Evolutionary conservation across 2,113 vertebrate genomes (phyloP).

Genomic region (Anoura caudifer): DNA sequence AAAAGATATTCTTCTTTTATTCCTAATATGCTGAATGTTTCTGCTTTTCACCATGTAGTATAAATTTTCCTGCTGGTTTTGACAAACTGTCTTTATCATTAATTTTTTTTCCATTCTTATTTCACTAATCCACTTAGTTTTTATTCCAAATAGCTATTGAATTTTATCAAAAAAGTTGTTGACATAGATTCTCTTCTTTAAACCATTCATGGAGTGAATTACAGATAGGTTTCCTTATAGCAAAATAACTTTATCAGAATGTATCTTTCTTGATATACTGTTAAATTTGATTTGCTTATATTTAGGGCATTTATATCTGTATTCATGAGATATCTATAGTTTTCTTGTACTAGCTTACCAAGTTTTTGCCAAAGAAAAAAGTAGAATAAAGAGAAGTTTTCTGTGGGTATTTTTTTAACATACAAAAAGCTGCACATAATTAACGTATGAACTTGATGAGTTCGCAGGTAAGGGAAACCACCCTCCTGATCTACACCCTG

Average conservation of each 20-base stretch:
- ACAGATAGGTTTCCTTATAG: background rate
- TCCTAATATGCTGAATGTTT: background rate
- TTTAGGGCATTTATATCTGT: background rate
- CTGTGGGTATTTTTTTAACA: background rate
- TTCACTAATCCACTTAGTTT: background rate
- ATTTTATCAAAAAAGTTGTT: constrained; percentile 21
- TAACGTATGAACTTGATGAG: background rate
- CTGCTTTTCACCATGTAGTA: background rate
- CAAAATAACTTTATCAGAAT: background rate
- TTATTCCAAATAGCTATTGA: background rate
- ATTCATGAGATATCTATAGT: background rate
- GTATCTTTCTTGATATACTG: background rate
- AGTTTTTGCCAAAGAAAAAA: background rate
- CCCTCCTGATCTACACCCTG: background rate
- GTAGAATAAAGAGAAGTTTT: background rate
- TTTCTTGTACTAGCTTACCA: background rate
- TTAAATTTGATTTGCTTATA: background rate
- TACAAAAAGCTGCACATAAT: background rate
- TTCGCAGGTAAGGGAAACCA: background rate
- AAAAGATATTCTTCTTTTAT: background rate
- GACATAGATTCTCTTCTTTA: background rate
- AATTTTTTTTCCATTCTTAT: background rate
- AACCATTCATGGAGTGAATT: background rate
- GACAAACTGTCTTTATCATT: background rate
- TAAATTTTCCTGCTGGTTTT: background rate